Evolutionary conservation across 2,888 invertebrate genomes (phyloP), one percentile per base, ranked within the genome.

Genomic region (Ypsolopha scabrella): DNA sequence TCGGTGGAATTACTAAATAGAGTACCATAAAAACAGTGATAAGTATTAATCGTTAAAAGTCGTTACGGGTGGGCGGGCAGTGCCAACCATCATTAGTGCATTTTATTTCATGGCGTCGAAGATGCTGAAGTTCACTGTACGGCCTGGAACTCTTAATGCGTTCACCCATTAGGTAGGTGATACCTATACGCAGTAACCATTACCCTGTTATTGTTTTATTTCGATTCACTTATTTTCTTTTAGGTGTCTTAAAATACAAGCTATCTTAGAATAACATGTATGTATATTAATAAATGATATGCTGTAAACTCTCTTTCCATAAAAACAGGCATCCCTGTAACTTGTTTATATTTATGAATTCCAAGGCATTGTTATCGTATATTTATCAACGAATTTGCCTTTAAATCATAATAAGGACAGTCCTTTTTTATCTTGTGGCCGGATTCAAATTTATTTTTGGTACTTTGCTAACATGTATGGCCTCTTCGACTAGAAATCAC

Each of bases 61-160:
- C 65, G 66, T 70, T 69, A 68, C 58, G 52, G 55, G 57, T 49
- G 56, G 57, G 52, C 59, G 51, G 47, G 47, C 50, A 50, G 50
- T 11, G 51, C 49, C 53, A 56, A 61, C 64, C 70, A 69, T 75
- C 75, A 75, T 80, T 78, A 76, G 72, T 74, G 75, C 72, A 73
- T 74, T 77, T 79, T 73, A 75, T 75, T 75, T 70, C 61, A 67
- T 62, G 60, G 39, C 41, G 1, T 49, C 41, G n/a, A 49, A 62
- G 64, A 59, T 61, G 60, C 56, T 58, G 63, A 60, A 39, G 39
- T 6, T 48, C 57, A 58, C 59, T 58, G 61, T 24, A 58, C 61
- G 62, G 60, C 63, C 59, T 60, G 67, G 61, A 57, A 44, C 46
- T 48, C 51, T 50, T 51, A 51, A 51, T 54, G 51, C 51, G 51